A percentile compares a stretch with the other conserved stretches of the same genome.
Conservation (phyloP, 1,140 invertebrate species). For the Drosophila jambulina region DNA sequence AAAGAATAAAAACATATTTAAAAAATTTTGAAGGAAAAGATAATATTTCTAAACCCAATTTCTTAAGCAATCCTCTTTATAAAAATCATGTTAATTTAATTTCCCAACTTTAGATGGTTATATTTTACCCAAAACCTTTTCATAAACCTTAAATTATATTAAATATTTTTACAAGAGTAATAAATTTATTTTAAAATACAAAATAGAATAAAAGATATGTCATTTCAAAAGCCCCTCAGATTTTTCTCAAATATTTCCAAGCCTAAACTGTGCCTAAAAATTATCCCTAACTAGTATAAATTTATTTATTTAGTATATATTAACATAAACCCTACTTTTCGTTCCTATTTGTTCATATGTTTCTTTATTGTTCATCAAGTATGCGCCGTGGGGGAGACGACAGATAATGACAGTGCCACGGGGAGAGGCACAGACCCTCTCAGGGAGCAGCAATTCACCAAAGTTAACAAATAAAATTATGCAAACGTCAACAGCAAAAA, state of each 20-base stretch:
- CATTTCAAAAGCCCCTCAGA: too few relatives aligned
- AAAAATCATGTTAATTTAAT: background rate
- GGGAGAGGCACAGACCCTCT: constrained; percentile 3
- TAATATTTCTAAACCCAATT: too few relatives aligned
- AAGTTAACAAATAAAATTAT: constrained; percentile 81
- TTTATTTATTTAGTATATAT: constrained; percentile 1
- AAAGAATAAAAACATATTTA: background rate
- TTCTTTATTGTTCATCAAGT: constrained; percentile 41
- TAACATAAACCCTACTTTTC: background rate
- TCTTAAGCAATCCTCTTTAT: too few relatives aligned
- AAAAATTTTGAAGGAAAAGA: background rate
- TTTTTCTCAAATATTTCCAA: too few relatives aligned
- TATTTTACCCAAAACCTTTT: too few relatives aligned
- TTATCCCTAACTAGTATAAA: constrained; percentile 3
- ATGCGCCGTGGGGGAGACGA: constrained; percentile 15
- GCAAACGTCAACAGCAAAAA: constrained; percentile 45
- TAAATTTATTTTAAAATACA: too few relatives aligned
- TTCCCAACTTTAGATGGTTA: too few relatives aligned
- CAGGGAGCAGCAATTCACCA: constrained; percentile 37
- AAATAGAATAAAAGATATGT: too few relatives aligned
- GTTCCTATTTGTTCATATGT: background rate
- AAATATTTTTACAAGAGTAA: too few relatives aligned
- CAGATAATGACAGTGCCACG: constrained; percentile 23
- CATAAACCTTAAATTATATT: too few relatives aligned
- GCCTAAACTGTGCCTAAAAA: constrained; percentile 5